A percentile compares a stretch with the other conserved stretches of the same genome.
phyloP scores from a whole-genome alignment of 2,888 invertebrate species.

The Lepidocyrtoides sp. region DNA sequence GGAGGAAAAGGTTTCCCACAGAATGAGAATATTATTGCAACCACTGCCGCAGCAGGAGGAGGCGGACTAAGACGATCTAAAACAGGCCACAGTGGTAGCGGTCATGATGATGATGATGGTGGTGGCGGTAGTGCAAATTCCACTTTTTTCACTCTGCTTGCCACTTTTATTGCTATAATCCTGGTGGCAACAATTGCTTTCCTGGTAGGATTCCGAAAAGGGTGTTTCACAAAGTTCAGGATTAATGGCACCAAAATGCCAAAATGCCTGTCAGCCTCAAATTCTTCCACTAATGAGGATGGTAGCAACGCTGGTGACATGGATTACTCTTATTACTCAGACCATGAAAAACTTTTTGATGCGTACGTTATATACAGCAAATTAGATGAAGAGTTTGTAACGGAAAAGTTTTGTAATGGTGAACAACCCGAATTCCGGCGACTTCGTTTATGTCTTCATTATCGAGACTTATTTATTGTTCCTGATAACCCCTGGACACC shows the following conservation, averaged over 20 bases:
- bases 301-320: conserved; percentile 26
- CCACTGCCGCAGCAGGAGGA: conserved; percentile 70
- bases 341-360: conserved; percentile 89
- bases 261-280: conserved; percentile 58
- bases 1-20: conserved; percentile 79
- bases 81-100: conserved; percentile 20
- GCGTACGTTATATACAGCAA: conserved; percentile 96
- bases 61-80: conserved; percentile 67
- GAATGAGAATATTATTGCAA: conserved; percentile 65
- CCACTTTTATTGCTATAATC: conserved; percentile 65
- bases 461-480: conserved; percentile 93
- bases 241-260: conserved; percentile 66
- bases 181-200: conserved; percentile 57
- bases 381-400: conserved; percentile 95
- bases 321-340: conserved; percentile 74
- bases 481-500: conserved; percentile 94
- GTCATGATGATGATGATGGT: neutral
- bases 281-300: conserved; percentile 59
- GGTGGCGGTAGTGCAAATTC: conserved; percentile 64
- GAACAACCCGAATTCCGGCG: neutral
- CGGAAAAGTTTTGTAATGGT: conserved; percentile 93
- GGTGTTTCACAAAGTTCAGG: conserved; percentile 62
- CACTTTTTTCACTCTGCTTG: conserved; percentile 67
- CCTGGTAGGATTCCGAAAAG: conserved; percentile 45
- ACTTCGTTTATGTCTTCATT: conserved; percentile 95